Percentiles rank a stretch among this genome's conserved stretches.
Evolutionary conservation across 2,888 invertebrate genomes (phyloP).

Genomic region (Heliconius ethilla): DNA sequence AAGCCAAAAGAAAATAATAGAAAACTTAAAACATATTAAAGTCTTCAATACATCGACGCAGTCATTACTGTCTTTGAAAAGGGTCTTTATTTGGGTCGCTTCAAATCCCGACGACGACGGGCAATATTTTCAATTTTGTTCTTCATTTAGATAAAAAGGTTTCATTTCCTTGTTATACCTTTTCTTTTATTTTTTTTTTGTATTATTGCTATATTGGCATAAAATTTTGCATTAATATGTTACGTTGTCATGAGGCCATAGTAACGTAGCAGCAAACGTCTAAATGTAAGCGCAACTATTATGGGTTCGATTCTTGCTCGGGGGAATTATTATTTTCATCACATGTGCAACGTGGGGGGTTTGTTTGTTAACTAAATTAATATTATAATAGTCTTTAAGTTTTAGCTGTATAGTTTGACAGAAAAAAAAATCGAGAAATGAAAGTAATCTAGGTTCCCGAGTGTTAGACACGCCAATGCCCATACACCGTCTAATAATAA

Average conservation of each 20-base stretch:
- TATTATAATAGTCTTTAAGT: no score
- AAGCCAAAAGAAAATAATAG: not conserved
- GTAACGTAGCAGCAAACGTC: no score
- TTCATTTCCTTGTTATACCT: conserved; percentile 30
- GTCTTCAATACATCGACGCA: conserved; percentile 27
- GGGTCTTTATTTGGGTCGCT: conserved; percentile 35
- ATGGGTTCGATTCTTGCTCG: not conserved
- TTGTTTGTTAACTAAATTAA: no score
- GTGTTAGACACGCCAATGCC: no score
- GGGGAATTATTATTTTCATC: no score
- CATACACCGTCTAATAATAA: no score
- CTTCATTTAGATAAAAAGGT: conserved; percentile 37
- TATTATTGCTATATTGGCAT: conserved; percentile 27
- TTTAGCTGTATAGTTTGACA: no score
- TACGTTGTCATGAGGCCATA: not conserved
- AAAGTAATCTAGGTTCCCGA: no score
- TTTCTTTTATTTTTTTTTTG: conserved; percentile 26
- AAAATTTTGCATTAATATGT: conserved; percentile 17
- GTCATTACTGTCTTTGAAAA: conserved; percentile 38
- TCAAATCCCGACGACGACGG: conserved; percentile 33
- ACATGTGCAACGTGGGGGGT: no score
- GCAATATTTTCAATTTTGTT: conserved; percentile 39
- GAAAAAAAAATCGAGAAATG: no score
- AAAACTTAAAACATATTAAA: conserved; percentile 15
- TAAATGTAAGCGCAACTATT: not conserved